Base-by-base conservation (phyloP, 2,797 vertebrate genomes). In the Mycteria americana region DNA sequence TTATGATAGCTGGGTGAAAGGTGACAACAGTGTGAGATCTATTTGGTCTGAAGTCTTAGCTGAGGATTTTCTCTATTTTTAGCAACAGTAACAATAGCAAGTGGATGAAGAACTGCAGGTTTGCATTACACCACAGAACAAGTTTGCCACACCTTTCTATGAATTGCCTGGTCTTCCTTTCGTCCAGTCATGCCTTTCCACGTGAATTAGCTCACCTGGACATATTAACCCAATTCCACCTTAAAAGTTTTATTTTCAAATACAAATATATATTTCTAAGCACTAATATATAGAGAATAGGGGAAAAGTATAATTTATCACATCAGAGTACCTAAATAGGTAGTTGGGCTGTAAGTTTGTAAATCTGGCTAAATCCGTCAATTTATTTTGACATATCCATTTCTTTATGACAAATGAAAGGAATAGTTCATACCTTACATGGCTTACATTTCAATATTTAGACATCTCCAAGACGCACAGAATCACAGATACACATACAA, bases 61-160 rank as follows among this genome's bases (percentile, higher is more conserved):
- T 51, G 63, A 93, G 59, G 39, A 59, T 86, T 96, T 94, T 84
- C 46, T 95, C 62, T 91, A 64, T 92, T 96, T 96, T 93, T 94
- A 93, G 75, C 39, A 64, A 57, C 37, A 64, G 41, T 46, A 88
- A 92, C 83, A 92, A 86, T n/a, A 88, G 54, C 33, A 86, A 65
- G 41, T 46, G 30, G 64, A 72, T 76, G 50, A 88, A 81, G 73
- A 83, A 54, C 22, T 67, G 46, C 63, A 85, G 77, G 39, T 86
- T 81, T 82, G 48, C 59, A 63, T 78, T 79, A 43, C 2, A 1
- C 12, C 67, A 60, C 24, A 70, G 79, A 69, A 70, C n/a, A 78
- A 88, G 21, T 24, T 48, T 68, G 18, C 27, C 35, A 63, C 51
- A 35, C 45, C 51, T 73, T 86, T 59, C 43, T 35, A 7, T 46